These are phyloP conservation scores for Melanocharis versteri DNA, from an alignment of 2,113 vertebrate genomes.

Conservation along the genomic window DNA sequence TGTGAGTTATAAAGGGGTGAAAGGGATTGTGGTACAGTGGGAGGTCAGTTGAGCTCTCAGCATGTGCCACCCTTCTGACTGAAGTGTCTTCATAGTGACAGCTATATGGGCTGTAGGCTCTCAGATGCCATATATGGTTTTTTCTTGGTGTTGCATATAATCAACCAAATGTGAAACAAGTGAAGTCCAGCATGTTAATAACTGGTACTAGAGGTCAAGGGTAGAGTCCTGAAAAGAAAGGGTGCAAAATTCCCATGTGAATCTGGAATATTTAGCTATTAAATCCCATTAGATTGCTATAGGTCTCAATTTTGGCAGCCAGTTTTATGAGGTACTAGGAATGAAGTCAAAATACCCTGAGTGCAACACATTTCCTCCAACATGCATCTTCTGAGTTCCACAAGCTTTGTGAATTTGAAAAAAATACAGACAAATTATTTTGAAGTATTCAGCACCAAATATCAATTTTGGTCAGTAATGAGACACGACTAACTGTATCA, in stretches of 20 bases:
- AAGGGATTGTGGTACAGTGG: neutral
- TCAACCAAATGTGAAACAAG: neutral
- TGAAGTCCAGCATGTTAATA: neutral
- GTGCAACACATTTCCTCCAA: neutral
- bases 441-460: neutral
- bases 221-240: neutral
- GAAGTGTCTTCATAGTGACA: neutral
- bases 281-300: neutral
- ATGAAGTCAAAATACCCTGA: neutral
- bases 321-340: neutral
- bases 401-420: neutral
- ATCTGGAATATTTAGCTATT: neutral
- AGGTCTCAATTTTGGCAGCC: neutral
- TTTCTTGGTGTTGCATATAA: neutral
- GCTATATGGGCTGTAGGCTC: neutral
- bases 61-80: neutral
- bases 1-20: neutral
- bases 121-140: neutral
- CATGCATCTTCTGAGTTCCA: neutral
- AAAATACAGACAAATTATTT: neutral
- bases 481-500: neutral
- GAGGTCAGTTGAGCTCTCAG: neutral
- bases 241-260: neutral
- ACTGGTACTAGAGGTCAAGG: neutral
- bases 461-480: neutral